These are phyloP conservation scores for Scleropages formosus DNA, from an alignment of 2,797 vertebrate species.

Conservation along the genomic window DNA sequence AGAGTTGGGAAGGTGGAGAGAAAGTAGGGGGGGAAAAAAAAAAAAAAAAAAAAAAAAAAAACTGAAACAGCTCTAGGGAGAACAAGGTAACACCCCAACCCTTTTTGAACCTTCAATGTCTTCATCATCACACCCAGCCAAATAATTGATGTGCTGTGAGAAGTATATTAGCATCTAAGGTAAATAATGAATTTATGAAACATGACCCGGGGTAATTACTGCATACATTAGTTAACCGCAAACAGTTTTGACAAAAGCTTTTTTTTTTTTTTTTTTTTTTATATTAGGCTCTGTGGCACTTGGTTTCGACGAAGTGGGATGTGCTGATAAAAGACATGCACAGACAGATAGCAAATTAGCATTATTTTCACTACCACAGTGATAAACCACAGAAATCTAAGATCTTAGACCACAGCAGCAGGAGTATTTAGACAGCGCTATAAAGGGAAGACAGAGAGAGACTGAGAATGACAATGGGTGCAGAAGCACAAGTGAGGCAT, in stretches of 20 bases:
- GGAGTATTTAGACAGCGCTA: not conserved
- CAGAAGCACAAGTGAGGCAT: constrained; percentile 10
- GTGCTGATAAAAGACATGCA: not conserved
- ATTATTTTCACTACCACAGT: not conserved
- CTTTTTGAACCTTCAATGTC: not conserved
- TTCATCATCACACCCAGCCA: not conserved
- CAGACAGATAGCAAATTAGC: not conserved
- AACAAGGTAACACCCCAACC: not conserved
- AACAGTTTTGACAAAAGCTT: not conserved
- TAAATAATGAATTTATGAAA: not conserved
- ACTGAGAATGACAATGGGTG: constrained; percentile 48
- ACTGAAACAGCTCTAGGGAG: too few relatives aligned
- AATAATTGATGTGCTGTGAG: not conserved
- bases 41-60: too few relatives aligned
- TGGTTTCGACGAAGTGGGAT: not conserved
- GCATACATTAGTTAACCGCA: not conserved
- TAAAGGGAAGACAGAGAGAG: constrained; percentile 37
- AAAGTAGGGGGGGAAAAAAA: too few relatives aligned
- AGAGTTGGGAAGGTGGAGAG: too few relatives aligned
- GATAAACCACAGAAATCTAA: not conserved
- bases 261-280: too few relatives aligned
- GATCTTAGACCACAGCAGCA: not conserved
- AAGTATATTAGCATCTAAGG: not conserved
- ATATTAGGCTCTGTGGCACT: not conserved
- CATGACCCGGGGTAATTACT: not conserved